phyloP scores from a whole-genome alignment of 1,140 invertebrate genomes.

The Cherax destructor region DNA sequence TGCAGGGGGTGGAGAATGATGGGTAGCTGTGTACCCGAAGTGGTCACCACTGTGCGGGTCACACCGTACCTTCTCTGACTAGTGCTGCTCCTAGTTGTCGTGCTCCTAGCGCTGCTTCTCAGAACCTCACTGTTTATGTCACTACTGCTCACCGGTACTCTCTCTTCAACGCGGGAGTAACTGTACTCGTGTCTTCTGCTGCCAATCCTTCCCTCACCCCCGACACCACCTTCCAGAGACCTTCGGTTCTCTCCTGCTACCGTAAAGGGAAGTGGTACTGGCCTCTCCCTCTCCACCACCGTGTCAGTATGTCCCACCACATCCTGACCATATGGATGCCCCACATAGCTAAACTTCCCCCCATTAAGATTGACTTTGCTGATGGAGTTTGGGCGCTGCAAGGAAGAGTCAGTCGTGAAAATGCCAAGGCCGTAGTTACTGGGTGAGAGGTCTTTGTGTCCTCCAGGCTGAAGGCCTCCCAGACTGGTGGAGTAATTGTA shows the following conservation, averaged over 20 bases:
- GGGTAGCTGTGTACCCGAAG: neutral
- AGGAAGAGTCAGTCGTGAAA: slow-evolving; percentile 1
- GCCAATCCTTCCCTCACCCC: neutral
- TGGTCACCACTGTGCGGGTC: neutral
- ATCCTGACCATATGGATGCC: slow-evolving; percentile 67
- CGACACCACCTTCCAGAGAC: neutral
- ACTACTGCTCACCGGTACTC: neutral
- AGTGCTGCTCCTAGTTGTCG: slow-evolving; percentile 14
- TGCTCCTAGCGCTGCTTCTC: neutral
- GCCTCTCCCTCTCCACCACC: neutral
- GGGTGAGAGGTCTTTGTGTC: neutral
- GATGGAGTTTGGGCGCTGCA: slow-evolving; percentile 23
- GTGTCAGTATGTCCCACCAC: slow-evolving; percentile 63
- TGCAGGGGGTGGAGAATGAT: neutral
- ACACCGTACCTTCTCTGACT: slow-evolving; percentile 12
- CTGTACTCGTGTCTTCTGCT: neutral
- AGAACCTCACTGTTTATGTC: neutral
- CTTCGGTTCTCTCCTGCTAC: slow-evolving; percentile 5
- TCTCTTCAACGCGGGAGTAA: neutral
- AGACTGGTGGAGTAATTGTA: slow-evolving; percentile 36
- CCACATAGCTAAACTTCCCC: slow-evolving; percentile 68
- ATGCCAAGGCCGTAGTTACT: neutral
- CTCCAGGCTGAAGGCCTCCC: slow-evolving; percentile 1
- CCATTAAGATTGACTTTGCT: slow-evolving; percentile 35
- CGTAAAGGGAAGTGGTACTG: slow-evolving; percentile 32